Percentiles rank a stretch among this genome's conserved stretches.
Evolutionary conservation across 92 coral and sea anemone species (phyloP).

Genomic region (Porites divaricata): DNA sequence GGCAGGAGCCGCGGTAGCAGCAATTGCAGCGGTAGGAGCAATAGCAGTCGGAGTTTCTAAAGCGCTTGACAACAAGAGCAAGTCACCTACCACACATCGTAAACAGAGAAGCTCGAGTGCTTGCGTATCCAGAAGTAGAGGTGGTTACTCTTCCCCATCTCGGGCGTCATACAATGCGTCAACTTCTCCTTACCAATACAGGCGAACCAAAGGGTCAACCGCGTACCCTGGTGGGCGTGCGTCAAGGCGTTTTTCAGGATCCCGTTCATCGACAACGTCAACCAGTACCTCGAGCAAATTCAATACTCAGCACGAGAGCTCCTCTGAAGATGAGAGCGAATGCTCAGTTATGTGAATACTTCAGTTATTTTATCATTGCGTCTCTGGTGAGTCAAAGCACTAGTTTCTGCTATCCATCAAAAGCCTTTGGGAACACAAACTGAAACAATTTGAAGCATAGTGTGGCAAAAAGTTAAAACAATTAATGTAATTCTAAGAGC

Average conservation of each 20-base stretch:
- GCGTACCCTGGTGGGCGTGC: too few relatives aligned
- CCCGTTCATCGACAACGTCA: too few relatives aligned
- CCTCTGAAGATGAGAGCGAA: neutral
- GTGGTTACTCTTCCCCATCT: neutral
- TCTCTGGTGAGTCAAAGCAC: neutral
- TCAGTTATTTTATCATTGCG: neutral
- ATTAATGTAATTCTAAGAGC: too few relatives aligned
- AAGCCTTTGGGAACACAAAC: too few relatives aligned
- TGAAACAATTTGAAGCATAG: too few relatives aligned
- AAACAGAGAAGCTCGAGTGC: neutral
- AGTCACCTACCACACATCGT: neutral
- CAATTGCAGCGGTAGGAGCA: neutral
- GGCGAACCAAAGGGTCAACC: too few relatives aligned
- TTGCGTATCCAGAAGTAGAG: neutral
- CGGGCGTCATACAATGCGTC: neutral
- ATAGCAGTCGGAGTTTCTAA: too few relatives aligned
- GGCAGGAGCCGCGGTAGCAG: neutral
- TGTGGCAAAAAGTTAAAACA: too few relatives aligned
- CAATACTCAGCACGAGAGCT: neutral
- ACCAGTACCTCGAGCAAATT: neutral
- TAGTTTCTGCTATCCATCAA: too few relatives aligned
- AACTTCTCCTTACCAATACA: neutral
- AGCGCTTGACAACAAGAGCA: too few relatives aligned
- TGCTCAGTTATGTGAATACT: constrained; percentile 16
- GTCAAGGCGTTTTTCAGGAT: too few relatives aligned